Base-by-base conservation (phyloP, 2,888 invertebrate species). In the Vanessa cardui region DNA sequence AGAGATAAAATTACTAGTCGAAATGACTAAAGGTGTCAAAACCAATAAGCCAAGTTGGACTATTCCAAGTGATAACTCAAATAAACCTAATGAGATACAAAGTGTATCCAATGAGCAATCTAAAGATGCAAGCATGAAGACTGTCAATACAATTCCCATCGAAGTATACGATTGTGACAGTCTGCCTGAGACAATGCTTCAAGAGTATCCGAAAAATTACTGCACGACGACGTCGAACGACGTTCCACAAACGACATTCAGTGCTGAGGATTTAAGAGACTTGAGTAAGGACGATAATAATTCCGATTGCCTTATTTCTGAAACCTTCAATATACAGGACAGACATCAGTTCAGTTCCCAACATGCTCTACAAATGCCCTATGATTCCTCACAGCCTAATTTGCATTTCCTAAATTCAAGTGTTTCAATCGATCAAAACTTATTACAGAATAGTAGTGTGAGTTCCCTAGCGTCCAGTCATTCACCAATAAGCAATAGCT, bases 141-240 rank as follows among this genome's bases (percentile, higher is more conserved):
- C 86, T 5, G 86, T 84, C 0, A 87, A 88, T 58, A 76, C 82
- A 21, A 88, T 91, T 70, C 88, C 90, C 0, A 90, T 92, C 59
- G 92, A 92, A 73, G 87, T 90, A 0, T 92, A 84, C 62, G 92
- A 92, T 69, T 90, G 89, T 72, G 92, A 92, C 67, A 92, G 89
- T 71, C 76, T 90, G 31, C 86, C 89, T 0, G 92, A 89, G 65
- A 80, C 81, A 47, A 74, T 88, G 45, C 81, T 87, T 2, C 87
- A 89, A 69, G 83, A 86, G 68, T 92, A 86, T 66, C 79, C 85
- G 0, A 89, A 88, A 68, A 85, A 75, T 60, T 91, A 85, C 71
- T 86, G 86, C 59, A 78, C 80, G 0, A 77, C 84, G 1, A 56
- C 83, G 0, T 79, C 80, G 5, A 82, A 72, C 49, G 83, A 83